Conservation (phyloP, 2,888 invertebrate species). For the Parnassius smintheus region DNA sequence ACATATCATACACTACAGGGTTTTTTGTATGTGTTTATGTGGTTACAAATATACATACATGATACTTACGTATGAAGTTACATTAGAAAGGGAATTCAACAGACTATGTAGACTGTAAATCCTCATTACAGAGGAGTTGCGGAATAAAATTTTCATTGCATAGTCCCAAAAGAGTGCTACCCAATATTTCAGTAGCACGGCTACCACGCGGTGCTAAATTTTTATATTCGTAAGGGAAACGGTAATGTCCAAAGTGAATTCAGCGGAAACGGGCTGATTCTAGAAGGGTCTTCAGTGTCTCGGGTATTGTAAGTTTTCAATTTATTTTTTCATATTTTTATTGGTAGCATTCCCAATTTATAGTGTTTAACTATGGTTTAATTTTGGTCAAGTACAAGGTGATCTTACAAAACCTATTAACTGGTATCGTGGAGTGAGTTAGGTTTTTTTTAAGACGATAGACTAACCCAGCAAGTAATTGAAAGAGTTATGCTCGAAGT, state of each 20-base stretch:
- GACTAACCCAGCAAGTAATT: too few relatives aligned
- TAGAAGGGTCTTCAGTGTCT: constrained; percentile 36
- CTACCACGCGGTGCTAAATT: constrained; percentile 64
- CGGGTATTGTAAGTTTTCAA: constrained; percentile 41
- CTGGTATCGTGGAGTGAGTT: too few relatives aligned
- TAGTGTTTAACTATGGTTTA: neutral
- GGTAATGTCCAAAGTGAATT: constrained; percentile 65
- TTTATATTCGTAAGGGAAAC: constrained; percentile 67
- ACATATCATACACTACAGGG: too few relatives aligned
- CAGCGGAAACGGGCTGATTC: constrained; percentile 47
- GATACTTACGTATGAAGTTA: too few relatives aligned
- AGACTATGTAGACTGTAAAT: constrained; percentile 38
- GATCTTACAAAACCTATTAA: too few relatives aligned
- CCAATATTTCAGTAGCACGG: constrained; percentile 55
- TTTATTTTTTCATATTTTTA: neutral
- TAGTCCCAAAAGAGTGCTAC: constrained; percentile 38
- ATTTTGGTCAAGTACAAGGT: neutral
- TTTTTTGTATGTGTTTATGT: too few relatives aligned
- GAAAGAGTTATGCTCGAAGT: too few relatives aligned
- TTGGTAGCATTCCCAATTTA: constrained; percentile 15
- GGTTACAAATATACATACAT: too few relatives aligned
- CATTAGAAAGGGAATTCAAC: constrained; percentile 6
- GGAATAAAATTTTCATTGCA: constrained; percentile 42
- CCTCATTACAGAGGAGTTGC: constrained; percentile 46
- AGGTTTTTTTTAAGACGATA: too few relatives aligned